A percentile compares a stretch with the other conserved stretches of the same genome.
These are phyloP conservation scores for Tragelaphus imberbis DNA, from an alignment of 2,113 vertebrate genomes.

Conservation along the genomic window DNA sequence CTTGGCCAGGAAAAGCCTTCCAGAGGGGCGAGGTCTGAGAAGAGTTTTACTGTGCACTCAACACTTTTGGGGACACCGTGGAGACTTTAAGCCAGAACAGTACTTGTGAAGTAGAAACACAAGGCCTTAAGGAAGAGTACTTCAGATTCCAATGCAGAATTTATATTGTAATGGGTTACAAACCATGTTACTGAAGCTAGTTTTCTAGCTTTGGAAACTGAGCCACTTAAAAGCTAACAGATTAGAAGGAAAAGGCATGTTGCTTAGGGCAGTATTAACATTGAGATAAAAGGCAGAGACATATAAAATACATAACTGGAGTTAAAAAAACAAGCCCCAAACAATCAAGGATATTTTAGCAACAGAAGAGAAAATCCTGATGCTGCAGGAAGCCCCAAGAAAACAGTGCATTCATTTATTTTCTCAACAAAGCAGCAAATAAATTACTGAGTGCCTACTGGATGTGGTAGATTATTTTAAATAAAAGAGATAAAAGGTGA, in stretches of 20 bases:
- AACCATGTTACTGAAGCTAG: not conserved
- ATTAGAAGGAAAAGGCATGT: not conserved
- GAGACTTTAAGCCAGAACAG: not conserved
- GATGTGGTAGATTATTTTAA: not conserved
- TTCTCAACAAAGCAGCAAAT: not conserved
- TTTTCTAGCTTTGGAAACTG: not conserved
- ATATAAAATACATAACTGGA: not conserved
- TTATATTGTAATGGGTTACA: not conserved
- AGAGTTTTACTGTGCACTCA: not conserved
- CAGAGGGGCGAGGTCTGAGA: not conserved
- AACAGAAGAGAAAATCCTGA: not conserved
- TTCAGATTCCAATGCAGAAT: not conserved
- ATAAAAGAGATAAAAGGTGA: not conserved
- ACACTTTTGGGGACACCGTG: not conserved
- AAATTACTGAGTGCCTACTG: not conserved
- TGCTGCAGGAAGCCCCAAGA: not conserved
- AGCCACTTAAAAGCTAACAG: not conserved
- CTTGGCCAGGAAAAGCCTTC: not conserved
- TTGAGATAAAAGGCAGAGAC: not conserved
- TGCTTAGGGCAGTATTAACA: not conserved
- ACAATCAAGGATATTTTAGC: not conserved
- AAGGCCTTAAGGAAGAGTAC: not conserved
- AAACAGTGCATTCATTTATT: not conserved
- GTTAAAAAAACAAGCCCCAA: not conserved
- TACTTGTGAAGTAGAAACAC: not conserved